Conservation (phyloP, 23 tunicate genomes). For the Styela plicata region DNA sequence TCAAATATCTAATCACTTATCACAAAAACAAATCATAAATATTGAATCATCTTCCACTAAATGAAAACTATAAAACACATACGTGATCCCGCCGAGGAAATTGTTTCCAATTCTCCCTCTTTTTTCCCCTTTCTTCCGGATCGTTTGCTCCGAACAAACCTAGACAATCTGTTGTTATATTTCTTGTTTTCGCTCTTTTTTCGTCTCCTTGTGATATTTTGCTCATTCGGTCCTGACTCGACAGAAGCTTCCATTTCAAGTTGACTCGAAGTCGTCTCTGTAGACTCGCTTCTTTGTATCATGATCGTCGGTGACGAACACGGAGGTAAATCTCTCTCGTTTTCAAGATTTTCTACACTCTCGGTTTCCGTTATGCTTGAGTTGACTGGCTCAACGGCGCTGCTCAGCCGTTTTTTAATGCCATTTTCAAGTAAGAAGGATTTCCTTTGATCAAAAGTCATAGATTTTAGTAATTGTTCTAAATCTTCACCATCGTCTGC, state of each 20-base stretch:
- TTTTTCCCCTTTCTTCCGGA: slow-evolving; percentile 4
- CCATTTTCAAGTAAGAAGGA: slow-evolving; percentile 5
- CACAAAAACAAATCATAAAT: too few species aligned
- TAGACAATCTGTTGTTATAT: slow-evolving; percentile 21
- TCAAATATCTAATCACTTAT: too few species aligned
- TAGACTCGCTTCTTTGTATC: neutral
- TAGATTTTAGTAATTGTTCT: neutral
- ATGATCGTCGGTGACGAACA: neutral
- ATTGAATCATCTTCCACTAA: too few species aligned
- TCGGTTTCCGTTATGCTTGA: neutral
- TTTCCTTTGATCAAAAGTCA: slow-evolving; percentile 23
- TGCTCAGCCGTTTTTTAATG: neutral
- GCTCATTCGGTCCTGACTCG: neutral
- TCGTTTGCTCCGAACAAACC: slow-evolving; percentile 20
- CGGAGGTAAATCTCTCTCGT: neutral
- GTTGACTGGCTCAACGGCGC: neutral
- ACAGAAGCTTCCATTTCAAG: neutral
- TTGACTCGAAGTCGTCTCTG: neutral
- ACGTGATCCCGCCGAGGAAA: slow-evolving; percentile 19
- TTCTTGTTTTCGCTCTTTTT: neutral
- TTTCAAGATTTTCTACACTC: neutral
- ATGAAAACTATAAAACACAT: neutral
- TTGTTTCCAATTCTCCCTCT: neutral
- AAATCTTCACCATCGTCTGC: neutral
- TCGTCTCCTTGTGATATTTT: neutral